Conservation (phyloP, 2,113 vertebrate genomes). For the Neotoma lepida region DNA sequence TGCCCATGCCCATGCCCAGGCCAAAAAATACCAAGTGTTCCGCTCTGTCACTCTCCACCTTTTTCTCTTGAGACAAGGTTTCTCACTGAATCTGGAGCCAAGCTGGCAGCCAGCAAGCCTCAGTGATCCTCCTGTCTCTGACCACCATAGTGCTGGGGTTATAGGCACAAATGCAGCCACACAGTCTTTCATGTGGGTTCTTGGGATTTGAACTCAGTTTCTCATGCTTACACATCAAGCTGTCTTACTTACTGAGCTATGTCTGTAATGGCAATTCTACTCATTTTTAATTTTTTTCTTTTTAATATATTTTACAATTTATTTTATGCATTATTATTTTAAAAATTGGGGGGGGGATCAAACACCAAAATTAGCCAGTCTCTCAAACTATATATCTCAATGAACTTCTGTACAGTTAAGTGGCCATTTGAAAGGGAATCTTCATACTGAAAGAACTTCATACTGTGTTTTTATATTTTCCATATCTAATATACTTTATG, state of each 20-base stretch:
- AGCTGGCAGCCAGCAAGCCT: background rate
- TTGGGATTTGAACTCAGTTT: background rate
- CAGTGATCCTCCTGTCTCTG: background rate
- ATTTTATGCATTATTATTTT: background rate
- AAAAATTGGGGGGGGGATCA: background rate
- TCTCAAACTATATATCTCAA: background rate
- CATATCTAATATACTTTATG: background rate
- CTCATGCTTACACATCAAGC: background rate
- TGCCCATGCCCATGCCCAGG: background rate
- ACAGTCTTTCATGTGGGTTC: background rate
- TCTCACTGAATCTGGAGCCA: background rate
- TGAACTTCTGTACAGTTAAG: background rate
- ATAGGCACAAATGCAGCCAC: background rate
- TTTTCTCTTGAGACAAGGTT: background rate
- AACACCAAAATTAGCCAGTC: background rate
- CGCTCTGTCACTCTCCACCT: background rate
- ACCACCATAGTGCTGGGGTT: background rate
- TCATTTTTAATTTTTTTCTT: background rate
- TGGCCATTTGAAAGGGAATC: background rate
- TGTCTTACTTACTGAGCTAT: background rate
- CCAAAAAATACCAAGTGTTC: background rate
- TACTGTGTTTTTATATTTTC: background rate
- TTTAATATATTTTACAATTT: background rate
- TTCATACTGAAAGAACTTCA: background rate
- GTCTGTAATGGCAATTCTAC: background rate